Evolutionary conservation across 2,797 vertebrate genomes (phyloP).

Genomic region (Ctenopoma kingsleyae): DNA sequence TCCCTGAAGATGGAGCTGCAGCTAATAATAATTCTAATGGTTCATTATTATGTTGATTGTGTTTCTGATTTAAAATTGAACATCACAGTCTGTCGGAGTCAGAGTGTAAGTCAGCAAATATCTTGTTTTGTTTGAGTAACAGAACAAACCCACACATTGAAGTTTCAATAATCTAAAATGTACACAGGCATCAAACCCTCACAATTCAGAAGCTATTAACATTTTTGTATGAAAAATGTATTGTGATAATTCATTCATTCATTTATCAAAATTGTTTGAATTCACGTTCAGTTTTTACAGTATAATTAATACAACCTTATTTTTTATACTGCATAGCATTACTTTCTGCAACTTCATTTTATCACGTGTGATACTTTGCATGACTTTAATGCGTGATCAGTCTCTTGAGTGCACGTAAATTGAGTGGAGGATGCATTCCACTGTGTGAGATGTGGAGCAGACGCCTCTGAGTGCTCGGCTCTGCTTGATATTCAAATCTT

Average conservation of each 20-base stretch:
- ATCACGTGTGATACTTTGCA: background rate
- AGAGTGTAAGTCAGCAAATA: background rate
- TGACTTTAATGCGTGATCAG: conserved; percentile 18
- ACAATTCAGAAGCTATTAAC: background rate
- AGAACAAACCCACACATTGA: background rate
- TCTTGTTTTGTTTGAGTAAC: background rate
- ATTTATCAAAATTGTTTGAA: background rate
- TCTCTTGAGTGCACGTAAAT: conserved; percentile 21
- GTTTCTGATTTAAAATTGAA: background rate
- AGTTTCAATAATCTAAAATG: background rate
- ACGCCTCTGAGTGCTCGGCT: conserved; percentile 12
- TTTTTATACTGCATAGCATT: background rate
- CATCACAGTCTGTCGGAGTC: background rate
- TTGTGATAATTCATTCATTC: background rate
- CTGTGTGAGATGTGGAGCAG: conserved; percentile 20
- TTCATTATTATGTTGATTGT: background rate
- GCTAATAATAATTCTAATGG: background rate
- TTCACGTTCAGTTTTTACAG: background rate
- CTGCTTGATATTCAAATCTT: conserved; percentile 53
- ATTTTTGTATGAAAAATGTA: background rate
- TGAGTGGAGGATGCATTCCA: conserved; percentile 2
- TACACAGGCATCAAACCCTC: background rate
- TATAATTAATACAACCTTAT: background rate
- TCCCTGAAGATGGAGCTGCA: background rate
- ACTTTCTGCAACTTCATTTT: background rate